Base-by-base conservation (phyloP, 2,113 vertebrate species). In the Leptobrachium ailaonicum region DNA sequence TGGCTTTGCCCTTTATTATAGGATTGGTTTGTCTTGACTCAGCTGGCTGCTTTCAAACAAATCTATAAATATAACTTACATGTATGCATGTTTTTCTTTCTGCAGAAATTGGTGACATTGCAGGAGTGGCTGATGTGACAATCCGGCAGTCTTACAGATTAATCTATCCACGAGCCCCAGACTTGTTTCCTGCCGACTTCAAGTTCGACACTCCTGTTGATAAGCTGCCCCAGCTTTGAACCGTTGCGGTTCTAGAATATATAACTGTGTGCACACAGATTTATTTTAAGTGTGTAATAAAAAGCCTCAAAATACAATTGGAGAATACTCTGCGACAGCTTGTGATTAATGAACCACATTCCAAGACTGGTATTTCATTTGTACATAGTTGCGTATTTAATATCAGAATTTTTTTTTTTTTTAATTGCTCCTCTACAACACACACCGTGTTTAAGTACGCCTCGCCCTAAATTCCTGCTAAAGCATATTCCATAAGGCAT, bases 201-300 rank as follows among this genome's bases (percentile, higher is more conserved):
- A 99, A 98, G 86, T 99, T 99, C 64, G 97, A 99, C 88, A 99
- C 97, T 0, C 98, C 98, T 0, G 97, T 99, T 64, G 97, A 99
- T 88, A 99, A 98, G 87, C 90, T 99, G 63, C 98, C 98, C 32
- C 97, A 96, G 86, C 93, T 99, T 90, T 99, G 92, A 96, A 84
- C 43, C 58, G 41, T 74, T 54, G 67, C 73, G 32, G 78, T 79
- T 84, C 71, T 81, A 41, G 42, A 70, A 80, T 83, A 82, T 80
- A 70, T 84, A 84, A 79, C 85, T 89, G 89, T 81, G 3, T 68
- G 14, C 84, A 85, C 83, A 85, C 88, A 11, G 74, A 89, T 47
- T 75, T 86, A 54, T 87, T 84, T 82, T 82, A 82, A 85, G 79
- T 89, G 87, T 89, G 87, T 88, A 86, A 32, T 32, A 32, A 62